Evolutionary conservation across 1,140 invertebrate species (phyloP).

Genomic region (Philotrypesis tridentata): DNA sequence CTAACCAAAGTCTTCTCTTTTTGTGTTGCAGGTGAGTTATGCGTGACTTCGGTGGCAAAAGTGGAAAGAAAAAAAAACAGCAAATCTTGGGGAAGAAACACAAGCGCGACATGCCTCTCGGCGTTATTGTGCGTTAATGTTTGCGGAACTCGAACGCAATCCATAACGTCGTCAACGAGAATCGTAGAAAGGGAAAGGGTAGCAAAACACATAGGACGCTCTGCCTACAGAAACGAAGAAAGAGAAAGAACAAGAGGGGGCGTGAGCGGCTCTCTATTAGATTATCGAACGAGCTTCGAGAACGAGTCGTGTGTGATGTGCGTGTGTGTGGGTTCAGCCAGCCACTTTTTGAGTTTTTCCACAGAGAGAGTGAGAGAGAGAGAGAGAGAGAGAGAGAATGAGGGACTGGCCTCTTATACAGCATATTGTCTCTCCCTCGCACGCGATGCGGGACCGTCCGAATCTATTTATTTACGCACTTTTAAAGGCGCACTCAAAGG

Average conservation of each 20-base stretch:
- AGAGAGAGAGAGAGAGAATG: too few relatives aligned
- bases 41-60: not conserved
- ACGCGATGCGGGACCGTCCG: slow-evolving; percentile 53
- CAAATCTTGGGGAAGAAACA: not conserved
- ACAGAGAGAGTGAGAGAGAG: slow-evolving; percentile 29
- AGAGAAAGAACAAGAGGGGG: not conserved
- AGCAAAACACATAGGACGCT: not conserved
- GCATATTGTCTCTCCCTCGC: slow-evolving; percentile 67
- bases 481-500: slow-evolving; percentile 63
- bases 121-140: not conserved
- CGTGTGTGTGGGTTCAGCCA: slow-evolving; percentile 6
- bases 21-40: slow-evolving; percentile 30
- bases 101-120: not conserved
- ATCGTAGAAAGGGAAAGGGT: slow-evolving; percentile 26
- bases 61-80: not conserved
- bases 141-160: not conserved
- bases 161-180: slow-evolving; percentile 1
- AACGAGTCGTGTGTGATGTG: slow-evolving; percentile 49
- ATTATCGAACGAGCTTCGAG: slow-evolving; percentile 69
- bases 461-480: slow-evolving; percentile 73
- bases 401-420: slow-evolving; percentile 51
- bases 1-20: not conserved
- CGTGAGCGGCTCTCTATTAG: slow-evolving; percentile 65
- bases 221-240: not conserved
- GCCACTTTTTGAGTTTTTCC: slow-evolving; percentile 59